Conservation (phyloP, 2,113 vertebrate species). For the Pseudorectes ferrugineus region DNA sequence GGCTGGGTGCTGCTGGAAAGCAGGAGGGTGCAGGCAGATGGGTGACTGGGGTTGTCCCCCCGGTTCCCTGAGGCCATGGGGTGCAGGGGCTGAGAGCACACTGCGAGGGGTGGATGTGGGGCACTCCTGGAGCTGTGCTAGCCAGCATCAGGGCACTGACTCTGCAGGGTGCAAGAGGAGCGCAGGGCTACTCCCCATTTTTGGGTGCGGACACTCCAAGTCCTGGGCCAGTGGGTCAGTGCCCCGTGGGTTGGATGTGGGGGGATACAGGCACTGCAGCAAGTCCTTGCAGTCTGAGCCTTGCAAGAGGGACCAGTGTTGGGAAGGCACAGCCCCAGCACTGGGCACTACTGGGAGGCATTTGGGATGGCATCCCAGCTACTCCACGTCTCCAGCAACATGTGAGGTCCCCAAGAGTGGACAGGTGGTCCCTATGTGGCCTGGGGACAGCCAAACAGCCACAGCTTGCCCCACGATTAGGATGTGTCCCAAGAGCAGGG, state of each 20-base stretch:
- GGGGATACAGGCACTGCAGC: too few relatives aligned
- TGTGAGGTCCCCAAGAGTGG: not conserved
- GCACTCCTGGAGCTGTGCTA: not conserved
- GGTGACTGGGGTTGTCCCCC: not conserved
- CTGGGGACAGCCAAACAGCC: not conserved
- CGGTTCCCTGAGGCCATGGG: not conserved
- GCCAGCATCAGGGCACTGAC: not conserved
- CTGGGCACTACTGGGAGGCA: not conserved
- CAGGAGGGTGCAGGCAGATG: not conserved
- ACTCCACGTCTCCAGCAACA: not conserved
- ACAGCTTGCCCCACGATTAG: rapidly evolving
- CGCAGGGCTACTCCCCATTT: rapidly evolving
- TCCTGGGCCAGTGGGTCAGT: not conserved
- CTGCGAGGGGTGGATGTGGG: too few relatives aligned
- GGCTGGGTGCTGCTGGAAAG: not conserved
- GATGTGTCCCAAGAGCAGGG: rapidly evolving
- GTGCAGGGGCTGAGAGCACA: rapidly evolving
- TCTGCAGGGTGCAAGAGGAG: not conserved
- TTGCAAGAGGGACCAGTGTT: not conserved
- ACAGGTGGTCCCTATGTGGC: not conserved
- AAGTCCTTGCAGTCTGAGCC: not conserved
- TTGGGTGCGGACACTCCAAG: rapidly evolving
- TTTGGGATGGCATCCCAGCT: not conserved
- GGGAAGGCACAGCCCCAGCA: not conserved
- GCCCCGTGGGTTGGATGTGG: rapidly evolving